Base-by-base conservation (phyloP, 2,797 vertebrate species). In the Mus caroli region DNA sequence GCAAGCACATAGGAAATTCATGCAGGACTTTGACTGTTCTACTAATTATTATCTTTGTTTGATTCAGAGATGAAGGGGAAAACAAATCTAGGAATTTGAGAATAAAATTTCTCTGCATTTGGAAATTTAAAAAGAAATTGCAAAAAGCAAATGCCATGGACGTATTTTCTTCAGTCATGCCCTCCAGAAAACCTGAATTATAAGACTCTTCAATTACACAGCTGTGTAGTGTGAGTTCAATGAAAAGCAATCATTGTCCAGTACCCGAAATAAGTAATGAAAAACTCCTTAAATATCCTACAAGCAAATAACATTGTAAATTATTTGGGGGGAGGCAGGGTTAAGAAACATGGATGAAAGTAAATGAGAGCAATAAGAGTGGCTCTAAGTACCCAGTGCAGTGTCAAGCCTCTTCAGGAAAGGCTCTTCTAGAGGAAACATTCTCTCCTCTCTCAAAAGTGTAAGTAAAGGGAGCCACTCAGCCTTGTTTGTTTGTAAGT, bases 201-300 rank as follows among this genome's bases (percentile, higher is more conserved):
- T 60, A 94, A 88, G 52, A 56, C 54, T 85, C 80, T 92, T 94
- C 80, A 96, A 91, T 94, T 95, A 79, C 56, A 94, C 5, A 82
- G 83, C 52, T 90, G 54, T 24, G 75, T 43, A 88, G 96, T 95
- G 96, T 91, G 58, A 91, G 73, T 31, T 92, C 94, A 69, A 43
- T 88, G 78, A 89, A 94, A 97, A 92, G 84, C 96, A 95, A 91
- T 37, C 64, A 90, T 92, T 95, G 90, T 95, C 97, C 60, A 91
- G 37, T 90, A 40, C 34, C 89, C 52, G 77, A 96, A 91, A 94
- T 96, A 92, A 52, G 46, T 83, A 94, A 83, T 80, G 64, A 91
- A 84, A 7, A 92, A 50, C 54, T 10, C 67, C 82, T 88, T 92
- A 85, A 37, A 60, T 88, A 78, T 90, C 62, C 92, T 94, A 79